These are phyloP conservation scores for Synergus laeviventris DNA, from an alignment of 2,888 invertebrate species.

Conservation along the genomic window DNA sequence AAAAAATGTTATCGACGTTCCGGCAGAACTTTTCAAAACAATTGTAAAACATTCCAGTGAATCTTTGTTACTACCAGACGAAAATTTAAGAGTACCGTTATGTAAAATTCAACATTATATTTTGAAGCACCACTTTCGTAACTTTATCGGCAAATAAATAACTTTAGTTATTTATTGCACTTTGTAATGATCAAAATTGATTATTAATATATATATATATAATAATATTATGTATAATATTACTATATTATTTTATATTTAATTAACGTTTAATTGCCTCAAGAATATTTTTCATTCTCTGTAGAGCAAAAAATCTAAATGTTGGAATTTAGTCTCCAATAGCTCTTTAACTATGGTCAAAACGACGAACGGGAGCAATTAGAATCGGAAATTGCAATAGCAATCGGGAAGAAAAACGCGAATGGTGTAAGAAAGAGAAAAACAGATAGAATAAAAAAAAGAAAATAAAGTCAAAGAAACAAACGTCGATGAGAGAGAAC, in stretches of 20 bases:
- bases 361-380: background rate
- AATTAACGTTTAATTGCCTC: background rate
- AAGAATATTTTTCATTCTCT: background rate
- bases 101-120: too few species aligned
- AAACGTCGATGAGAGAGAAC: conserved; percentile 19
- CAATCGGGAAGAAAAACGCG: conserved; percentile 21
- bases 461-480: conserved; percentile 35
- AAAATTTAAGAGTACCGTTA: too few species aligned
- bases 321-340: background rate
- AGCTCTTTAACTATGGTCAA: background rate
- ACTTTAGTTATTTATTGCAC: background rate
- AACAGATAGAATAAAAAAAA: conserved; percentile 16
- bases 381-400: conserved; percentile 8
- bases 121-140: too few species aligned
- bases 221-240: background rate
- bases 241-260: conserved; percentile 3
- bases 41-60: too few species aligned
- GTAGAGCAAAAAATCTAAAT: background rate
- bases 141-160: background rate
- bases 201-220: background rate
- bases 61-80: too few species aligned
- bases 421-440: background rate
- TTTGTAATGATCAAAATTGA: background rate
- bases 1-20: too few species aligned
- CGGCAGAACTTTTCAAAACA: too few species aligned